These are phyloP conservation scores for Platichthys flesus DNA, from an alignment of 2,113 vertebrate genomes.

Conservation along the genomic window DNA sequence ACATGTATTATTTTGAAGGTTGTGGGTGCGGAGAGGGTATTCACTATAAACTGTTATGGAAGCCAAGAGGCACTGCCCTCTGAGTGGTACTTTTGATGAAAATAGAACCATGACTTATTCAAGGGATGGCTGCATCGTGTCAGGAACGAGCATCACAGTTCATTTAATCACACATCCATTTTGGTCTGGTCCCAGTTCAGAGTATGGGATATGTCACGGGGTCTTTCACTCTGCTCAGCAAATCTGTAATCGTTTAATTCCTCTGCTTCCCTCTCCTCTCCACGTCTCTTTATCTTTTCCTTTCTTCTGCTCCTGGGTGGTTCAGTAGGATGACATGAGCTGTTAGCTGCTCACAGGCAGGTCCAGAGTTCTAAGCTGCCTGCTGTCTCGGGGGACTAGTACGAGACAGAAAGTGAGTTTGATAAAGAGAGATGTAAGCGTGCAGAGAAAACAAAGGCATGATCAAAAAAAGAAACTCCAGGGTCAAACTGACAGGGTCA, in stretches of 20 bases:
- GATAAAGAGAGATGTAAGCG: constrained; percentile 52
- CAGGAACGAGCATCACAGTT: constrained; percentile 62
- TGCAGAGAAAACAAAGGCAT: constrained; percentile 28
- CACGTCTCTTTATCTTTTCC: constrained; percentile 70
- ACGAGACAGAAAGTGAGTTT: constrained; percentile 37
- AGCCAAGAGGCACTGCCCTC: constrained; percentile 22
- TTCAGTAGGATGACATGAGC: constrained; percentile 70
- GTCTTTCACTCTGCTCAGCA: constrained; percentile 61
- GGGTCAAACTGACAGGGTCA: constrained; percentile 55
- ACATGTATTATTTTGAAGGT: no score
- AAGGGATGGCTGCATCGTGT: constrained; percentile 62
- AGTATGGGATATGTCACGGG: constrained; percentile 69
- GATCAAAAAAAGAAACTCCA: constrained; percentile 30
- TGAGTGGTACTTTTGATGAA: constrained; percentile 38
- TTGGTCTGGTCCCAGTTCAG: constrained; percentile 66
- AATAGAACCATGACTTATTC: constrained; percentile 66
- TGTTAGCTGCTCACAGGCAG: constrained; percentile 65
- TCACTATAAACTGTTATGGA: constrained; percentile 42
- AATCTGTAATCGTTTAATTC: constrained; percentile 77
- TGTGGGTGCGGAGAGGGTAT: neutral
- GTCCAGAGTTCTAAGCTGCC: constrained; percentile 53
- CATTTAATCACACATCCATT: constrained; percentile 69
- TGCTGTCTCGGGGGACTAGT: constrained; percentile 44
- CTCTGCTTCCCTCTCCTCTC: constrained; percentile 59
- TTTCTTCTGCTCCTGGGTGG: constrained; percentile 82